Evolutionary conservation across 2,113 vertebrate genomes (phyloP), one percentile per base, ranked within the genome.

Genomic region (Pseudorhombus dupliciocellatus): DNA sequence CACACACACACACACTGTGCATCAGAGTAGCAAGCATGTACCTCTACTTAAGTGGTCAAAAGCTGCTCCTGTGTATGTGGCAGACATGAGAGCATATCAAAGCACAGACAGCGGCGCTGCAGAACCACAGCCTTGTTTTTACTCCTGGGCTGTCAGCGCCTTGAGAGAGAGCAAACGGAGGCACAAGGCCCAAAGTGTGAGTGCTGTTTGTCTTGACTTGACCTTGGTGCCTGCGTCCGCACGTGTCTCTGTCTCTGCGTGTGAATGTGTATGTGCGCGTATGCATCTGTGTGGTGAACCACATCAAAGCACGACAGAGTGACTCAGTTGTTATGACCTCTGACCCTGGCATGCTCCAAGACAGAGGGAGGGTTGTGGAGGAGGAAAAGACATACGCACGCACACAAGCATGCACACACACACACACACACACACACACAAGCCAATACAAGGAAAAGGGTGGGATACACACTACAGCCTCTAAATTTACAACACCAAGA

Each of bases 311-410:
- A 46, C 50, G 6, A 72, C 30, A 10, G 75, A 76, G 81, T 67
- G 59, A 73, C 84, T 90, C 83, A 87, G 89, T 88, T 90, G 87
- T 89, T 83, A 20, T 71, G 87, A 91, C 88, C 90, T 84, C 58
- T 90, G 84, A 90, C 86, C 91, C 83, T 22, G 84, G 87, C 89
- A 66, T 91, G 90, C 89, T 91, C 83, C 89, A 3, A 88, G 77
- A 81, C 76, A 79, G 63, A 81, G 77, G 80, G 88, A 84, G 84
- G 78, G 59, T 66, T 72, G 66, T 0, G 68, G 62, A 80, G 79
- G 70, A 78, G 73, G 46, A 50, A 21, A n/a, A 50, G 21, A 11
- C 58, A 70, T 26, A 44, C 26, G 4, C 52, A 28, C 31, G 11
- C 31, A 34, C 3, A 12, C n/a, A 58, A n/a, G n/a, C n/a, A n/a